A percentile compares a stretch with the other conserved stretches of the same genome.
These are phyloP conservation scores for Choloepus hoffmanni DNA, from an alignment of 2,113 vertebrate genomes.

Conservation along the genomic window DNA sequence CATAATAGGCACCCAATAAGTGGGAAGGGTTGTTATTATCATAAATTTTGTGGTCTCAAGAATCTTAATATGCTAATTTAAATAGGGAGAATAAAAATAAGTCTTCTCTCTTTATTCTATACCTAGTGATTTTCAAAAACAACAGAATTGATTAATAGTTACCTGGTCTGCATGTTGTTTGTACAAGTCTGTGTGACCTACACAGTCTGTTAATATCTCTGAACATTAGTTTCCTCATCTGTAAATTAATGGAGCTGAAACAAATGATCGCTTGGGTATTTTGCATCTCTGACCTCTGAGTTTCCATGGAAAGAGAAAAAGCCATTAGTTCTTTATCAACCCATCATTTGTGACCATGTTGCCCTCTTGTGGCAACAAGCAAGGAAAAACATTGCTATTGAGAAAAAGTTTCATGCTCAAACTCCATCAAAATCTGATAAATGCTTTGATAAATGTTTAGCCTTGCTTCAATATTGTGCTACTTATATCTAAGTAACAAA, in stretches of 20 bases:
- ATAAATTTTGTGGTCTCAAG: background rate
- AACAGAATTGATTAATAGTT: background rate
- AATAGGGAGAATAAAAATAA: background rate
- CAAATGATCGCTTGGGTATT: background rate
- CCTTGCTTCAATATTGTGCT: background rate
- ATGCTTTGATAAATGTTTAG: constrained; percentile 6
- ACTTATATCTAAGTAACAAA: background rate
- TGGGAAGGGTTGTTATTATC: background rate
- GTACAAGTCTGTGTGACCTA: background rate
- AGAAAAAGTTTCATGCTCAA: constrained; percentile 1
- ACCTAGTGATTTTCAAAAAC: background rate
- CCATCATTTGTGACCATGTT: constrained; percentile 44
- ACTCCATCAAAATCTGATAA: background rate
- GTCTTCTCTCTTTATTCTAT: background rate
- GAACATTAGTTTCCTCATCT: background rate
- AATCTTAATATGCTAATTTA: constrained; percentile 45
- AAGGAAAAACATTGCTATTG: background rate
- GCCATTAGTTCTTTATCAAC: background rate
- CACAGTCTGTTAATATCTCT: background rate
- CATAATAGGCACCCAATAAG: background rate
- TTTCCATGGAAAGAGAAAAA: background rate
- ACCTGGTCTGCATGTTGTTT: background rate
- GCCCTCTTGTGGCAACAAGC: constrained; percentile 77
- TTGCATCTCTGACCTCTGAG: background rate
- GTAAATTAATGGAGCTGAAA: background rate